Evolutionary conservation across 2,797 vertebrate species (phyloP), one percentile per base, ranked within the genome.

Genomic region (Spinus olivaceus): DNA sequence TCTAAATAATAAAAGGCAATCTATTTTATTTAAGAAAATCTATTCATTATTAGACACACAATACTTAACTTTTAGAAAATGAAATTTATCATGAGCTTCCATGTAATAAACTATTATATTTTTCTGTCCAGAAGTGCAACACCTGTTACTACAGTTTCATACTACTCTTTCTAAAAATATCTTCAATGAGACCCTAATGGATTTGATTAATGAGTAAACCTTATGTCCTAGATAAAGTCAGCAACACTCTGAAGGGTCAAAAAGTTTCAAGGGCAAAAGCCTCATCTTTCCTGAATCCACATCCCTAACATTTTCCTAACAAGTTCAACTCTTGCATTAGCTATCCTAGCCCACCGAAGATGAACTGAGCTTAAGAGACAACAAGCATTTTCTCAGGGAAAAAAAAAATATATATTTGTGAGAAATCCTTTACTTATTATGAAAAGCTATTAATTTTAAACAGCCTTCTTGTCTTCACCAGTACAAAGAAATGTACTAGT

Each of bases 121-220:
- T 23, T 30, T 27, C 12, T 10, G 20, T 11, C 35, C 61, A 57
- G 32, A 88, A 93, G 12, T 41, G 22, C 51, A 80, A 44, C 81
- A 93, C 51, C 39, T 85, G 44, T 81, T 94, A 79, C 17, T 51
- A 74, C 27, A 42, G 21, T 77, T 94, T 73, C 42, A 85, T 50
- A 50, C 56, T 50, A 69, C 13, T 81, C 64, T 77, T 89, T 53
- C 87, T 81, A 94, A 91, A 95, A 92, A 81, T 59, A 91, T 20
- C 73, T 88, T 79, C 80, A 83, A 3, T 44, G 24, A 94, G 33
- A 86, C 12, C 10, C 46, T 51, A 87, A 60, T 46, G 32, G 42
- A 85, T 86, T 66, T 81, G 70, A 81, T 90, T 91, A 81, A 87
- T 47, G 28, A 69, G 59, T 72, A 81, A 76, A 88, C 21, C 20